Evolutionary conservation across 1,140 invertebrate genomes (phyloP).

Genomic region (Cylas formicarius): DNA sequence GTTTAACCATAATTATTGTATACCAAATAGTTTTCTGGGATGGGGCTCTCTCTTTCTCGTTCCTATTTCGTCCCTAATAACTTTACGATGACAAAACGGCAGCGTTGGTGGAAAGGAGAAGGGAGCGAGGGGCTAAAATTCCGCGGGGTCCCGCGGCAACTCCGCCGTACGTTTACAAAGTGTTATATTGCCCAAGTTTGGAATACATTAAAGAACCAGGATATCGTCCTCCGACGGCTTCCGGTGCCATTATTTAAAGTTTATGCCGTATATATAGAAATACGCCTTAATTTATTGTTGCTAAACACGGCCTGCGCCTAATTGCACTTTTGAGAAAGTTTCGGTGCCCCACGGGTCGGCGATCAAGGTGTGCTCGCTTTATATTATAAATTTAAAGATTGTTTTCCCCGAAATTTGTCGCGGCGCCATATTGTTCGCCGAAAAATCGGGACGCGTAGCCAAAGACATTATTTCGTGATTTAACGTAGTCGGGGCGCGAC

Average conservation of each 20-base stretch:
- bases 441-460: no score
- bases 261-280: conserved; percentile 37
- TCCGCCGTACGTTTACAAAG: conserved; percentile 21
- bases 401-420: no score
- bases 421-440: no score
- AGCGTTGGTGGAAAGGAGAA: no score
- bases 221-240: conserved; percentile 23
- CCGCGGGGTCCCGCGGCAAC: conserved; percentile 10
- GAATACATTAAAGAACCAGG: conserved; percentile 34
- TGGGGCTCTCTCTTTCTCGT: no score
- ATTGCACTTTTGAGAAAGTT: conserved; percentile 39
- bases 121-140: conserved; percentile 7
- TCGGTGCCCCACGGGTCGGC: conserved; percentile 14
- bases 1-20: no score
- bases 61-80: no score
- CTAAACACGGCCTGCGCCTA: conserved; percentile 35
- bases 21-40: no score
- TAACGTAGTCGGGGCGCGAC: no score
- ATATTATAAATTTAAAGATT: no score
- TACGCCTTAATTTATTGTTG: conserved; percentile 38
- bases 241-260: conserved; percentile 39
- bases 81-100: no score
- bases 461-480: no score
- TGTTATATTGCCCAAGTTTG: conserved; percentile 39
- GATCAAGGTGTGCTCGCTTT: conserved; percentile 19